phyloP scores from a whole-genome alignment of 2,113 vertebrate species.

The Pseudolaguvia tuberculata region DNA sequence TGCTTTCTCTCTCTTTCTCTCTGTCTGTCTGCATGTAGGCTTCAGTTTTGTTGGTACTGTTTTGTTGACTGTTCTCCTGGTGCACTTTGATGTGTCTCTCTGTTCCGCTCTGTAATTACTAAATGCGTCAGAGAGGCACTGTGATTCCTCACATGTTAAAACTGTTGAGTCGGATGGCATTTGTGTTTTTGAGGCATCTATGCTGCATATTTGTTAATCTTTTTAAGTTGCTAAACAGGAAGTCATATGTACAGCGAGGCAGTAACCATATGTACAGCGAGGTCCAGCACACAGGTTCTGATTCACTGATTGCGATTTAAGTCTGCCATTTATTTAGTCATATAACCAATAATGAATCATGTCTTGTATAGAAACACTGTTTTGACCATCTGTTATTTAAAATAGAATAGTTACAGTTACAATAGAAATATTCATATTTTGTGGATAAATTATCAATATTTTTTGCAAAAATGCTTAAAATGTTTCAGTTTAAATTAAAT shows the following conservation, averaged over 20 bases:
- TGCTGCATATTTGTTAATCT: conserved; percentile 1
- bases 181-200: conserved; percentile 4
- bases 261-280: not conserved
- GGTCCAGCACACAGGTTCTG: not conserved
- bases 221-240: not conserved
- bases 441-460: too few relatives aligned
- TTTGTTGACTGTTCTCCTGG: conserved; percentile 41
- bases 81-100: conserved; percentile 27
- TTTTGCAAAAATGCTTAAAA: too few relatives aligned
- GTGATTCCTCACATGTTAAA: conserved; percentile 19
- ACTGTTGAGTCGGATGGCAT: not conserved
- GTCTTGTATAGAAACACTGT: too few relatives aligned
- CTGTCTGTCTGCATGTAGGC: conserved; percentile 18
- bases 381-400: too few relatives aligned
- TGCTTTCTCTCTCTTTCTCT: conserved; percentile 1
- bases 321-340: too few relatives aligned
- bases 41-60: conserved; percentile 47
- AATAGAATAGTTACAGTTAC: too few relatives aligned
- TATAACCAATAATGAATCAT: too few relatives aligned
- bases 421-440: too few relatives aligned
- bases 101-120: conserved; percentile 39
- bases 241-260: not conserved
- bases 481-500: too few relatives aligned
- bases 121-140: conserved; percentile 33
- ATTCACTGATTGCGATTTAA: too few relatives aligned